Percentiles rank a stretch among this genome's conserved stretches.
These are phyloP conservation scores for Psittacula echo DNA, from an alignment of 2,797 vertebrate genomes.

Conservation along the genomic window DNA sequence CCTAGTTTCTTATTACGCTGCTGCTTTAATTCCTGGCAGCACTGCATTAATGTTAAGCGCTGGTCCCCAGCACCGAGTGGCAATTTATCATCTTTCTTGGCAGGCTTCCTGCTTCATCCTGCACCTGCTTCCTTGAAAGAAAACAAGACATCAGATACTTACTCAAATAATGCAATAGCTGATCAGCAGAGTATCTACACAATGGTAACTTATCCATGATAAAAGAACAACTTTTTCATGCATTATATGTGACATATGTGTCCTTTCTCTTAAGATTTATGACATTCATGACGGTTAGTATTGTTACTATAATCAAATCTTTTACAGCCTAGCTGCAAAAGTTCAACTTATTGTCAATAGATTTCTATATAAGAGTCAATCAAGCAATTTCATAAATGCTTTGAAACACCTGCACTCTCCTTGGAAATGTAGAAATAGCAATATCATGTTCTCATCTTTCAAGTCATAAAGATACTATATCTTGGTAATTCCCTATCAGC, in stretches of 20 bases:
- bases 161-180: slow-evolving; percentile 84
- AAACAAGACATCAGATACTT: slow-evolving; percentile 85
- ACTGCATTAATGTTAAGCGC: slow-evolving; percentile 55
- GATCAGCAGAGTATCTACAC: slow-evolving; percentile 79
- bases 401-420: slow-evolving; percentile 76
- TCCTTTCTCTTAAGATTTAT: slow-evolving; percentile 83
- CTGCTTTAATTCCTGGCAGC: slow-evolving; percentile 69
- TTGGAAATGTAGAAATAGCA: slow-evolving; percentile 63
- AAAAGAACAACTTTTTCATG: slow-evolving; percentile 80
- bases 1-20: slow-evolving; percentile 62
- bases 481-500: slow-evolving; percentile 29
- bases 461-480: slow-evolving; percentile 3
- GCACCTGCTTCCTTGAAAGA: slow-evolving; percentile 84
- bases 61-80: slow-evolving; percentile 70
- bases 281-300: slow-evolving; percentile 73
- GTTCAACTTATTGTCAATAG: slow-evolving; percentile 77
- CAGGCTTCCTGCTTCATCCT: slow-evolving; percentile 84
- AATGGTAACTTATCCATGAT: slow-evolving; percentile 82
- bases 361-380: slow-evolving; percentile 71
- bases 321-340: slow-evolving; percentile 70
- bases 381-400: slow-evolving; percentile 77
- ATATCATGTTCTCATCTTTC: slow-evolving; percentile 50
- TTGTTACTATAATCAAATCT: slow-evolving; percentile 81
- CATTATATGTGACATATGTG: slow-evolving; percentile 75
- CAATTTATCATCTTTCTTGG: slow-evolving; percentile 85